Evolutionary conservation across 2,888 invertebrate genomes (phyloP).

Genomic region (Drosophila pseudotakahashii): DNA sequence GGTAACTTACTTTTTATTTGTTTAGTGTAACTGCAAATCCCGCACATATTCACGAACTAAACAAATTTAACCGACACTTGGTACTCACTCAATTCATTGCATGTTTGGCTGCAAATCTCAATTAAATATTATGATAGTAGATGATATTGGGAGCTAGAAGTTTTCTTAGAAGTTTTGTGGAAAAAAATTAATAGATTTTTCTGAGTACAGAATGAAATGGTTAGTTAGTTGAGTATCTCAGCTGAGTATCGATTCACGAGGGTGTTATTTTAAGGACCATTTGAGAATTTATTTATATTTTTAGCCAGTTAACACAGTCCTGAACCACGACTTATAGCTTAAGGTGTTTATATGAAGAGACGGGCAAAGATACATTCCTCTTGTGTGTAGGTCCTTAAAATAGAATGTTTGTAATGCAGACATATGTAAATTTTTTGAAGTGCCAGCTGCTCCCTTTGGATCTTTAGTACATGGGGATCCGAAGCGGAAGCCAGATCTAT

Average conservation of each 20-base stretch:
- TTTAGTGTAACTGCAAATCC: slow-evolving; percentile 7
- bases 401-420: slow-evolving; percentile 5
- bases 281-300: neutral
- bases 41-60: slow-evolving; percentile 7
- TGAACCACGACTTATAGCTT: neutral
- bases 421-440: neutral
- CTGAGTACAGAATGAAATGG: too few species aligned
- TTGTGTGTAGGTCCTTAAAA: neutral
- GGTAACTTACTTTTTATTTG: slow-evolving; percentile 5
- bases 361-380: neutral
- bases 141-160: too few species aligned
- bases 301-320: neutral
- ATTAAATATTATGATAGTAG: neutral
- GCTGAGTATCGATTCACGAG: neutral
- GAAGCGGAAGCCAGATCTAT: slow-evolving; percentile 32
- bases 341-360: too few species aligned
- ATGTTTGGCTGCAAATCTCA: neutral
- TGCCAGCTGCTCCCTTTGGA: slow-evolving; percentile 20
- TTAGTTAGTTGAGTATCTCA: neutral
- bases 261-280: neutral
- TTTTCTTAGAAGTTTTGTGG: too few species aligned
- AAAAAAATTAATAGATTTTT: too few species aligned
- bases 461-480: slow-evolving; percentile 3
- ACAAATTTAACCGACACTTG: neutral
- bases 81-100: neutral